Evolutionary conservation across 2,113 vertebrate species (phyloP).

Genomic region (Sorex fumeus): DNA sequence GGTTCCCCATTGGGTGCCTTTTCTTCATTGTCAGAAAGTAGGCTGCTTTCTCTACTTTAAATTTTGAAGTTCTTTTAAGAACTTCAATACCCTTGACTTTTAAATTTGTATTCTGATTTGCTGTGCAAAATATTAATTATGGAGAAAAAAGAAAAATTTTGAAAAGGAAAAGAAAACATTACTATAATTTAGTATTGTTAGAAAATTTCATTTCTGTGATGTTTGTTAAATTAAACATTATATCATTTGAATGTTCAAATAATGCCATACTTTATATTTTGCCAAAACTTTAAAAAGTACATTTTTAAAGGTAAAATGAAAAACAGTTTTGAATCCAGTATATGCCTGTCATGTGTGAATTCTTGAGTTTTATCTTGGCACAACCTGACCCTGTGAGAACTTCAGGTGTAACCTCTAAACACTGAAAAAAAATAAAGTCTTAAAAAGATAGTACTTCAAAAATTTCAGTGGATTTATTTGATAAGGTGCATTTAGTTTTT

Average conservation of each 20-base stretch:
- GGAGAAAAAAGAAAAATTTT: background rate
- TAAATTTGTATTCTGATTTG: background rate
- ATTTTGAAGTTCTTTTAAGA: background rate
- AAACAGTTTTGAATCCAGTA: too few relatives aligned
- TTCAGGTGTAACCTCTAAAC: too few relatives aligned
- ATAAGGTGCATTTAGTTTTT: too few relatives aligned
- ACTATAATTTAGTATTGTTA: background rate
- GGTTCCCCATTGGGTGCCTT: background rate
- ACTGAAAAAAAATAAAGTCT: too few relatives aligned
- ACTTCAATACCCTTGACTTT: background rate
- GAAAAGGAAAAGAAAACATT: background rate
- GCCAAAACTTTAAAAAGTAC: background rate
- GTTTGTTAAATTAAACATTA: background rate
- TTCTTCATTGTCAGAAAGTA: background rate
- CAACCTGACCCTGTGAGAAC: too few relatives aligned
- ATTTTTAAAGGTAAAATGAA: background rate
- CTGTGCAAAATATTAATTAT: slow-evolving; percentile 27
- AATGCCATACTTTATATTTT: too few relatives aligned
- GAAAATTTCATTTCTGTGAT: background rate
- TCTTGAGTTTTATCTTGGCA: too few relatives aligned
- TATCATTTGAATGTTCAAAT: background rate
- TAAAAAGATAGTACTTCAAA: too few relatives aligned
- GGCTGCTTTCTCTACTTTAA: background rate
- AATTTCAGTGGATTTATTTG: too few relatives aligned
- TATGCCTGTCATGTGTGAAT: too few relatives aligned